Base-by-base conservation (phyloP, 1,140 invertebrate species). In the Dermatophagoides farinae region DNA sequence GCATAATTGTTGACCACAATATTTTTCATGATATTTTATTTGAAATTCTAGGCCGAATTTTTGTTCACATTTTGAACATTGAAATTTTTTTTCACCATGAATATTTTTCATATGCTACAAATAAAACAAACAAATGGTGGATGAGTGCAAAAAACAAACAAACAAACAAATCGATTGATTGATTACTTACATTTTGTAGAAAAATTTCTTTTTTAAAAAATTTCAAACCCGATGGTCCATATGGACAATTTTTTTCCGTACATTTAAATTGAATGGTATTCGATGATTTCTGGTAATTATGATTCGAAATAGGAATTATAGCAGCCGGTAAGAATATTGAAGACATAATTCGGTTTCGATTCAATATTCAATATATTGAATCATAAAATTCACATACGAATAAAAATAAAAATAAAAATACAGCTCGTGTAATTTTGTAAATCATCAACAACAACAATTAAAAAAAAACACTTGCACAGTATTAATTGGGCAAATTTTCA, bases 11-110 rank as follows among this genome's bases (percentile, higher is more conserved):
- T 25, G 16, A 31, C 62, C 62, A 50, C 62, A 63, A 20, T 22
- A 54, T 49, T 63, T 63, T 12, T 20, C 11, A 22, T 63, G 62
- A 61, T 60, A 55, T 49, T 54, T 61, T 44, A 63, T 39, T 37
- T 63, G 62, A 59, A 59, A 63, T 25, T 63, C 57, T 20, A 63
- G 40, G 12, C 59, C 57, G 23, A 58, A 61, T 38, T 52, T 54
- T 31, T 61, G n/a, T 41, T 40, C 4, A 40, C 60, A 61, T 23
- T 12, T 11, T 25, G 18, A n/a, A 31, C 60, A 61, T 25, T 20
- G 1, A 8, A 59, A 38, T 25, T 41, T 37, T 43, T 57, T 61
- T 37, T 60, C 53, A 16, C 22, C 46, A 38, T 59, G 57, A n/a
- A 44, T 23, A 39, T 59, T 59, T 59, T 44, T 49, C 14, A 59